Conservation (phyloP, 2,797 vertebrate genomes). For the Sebastolobus alascanus region DNA sequence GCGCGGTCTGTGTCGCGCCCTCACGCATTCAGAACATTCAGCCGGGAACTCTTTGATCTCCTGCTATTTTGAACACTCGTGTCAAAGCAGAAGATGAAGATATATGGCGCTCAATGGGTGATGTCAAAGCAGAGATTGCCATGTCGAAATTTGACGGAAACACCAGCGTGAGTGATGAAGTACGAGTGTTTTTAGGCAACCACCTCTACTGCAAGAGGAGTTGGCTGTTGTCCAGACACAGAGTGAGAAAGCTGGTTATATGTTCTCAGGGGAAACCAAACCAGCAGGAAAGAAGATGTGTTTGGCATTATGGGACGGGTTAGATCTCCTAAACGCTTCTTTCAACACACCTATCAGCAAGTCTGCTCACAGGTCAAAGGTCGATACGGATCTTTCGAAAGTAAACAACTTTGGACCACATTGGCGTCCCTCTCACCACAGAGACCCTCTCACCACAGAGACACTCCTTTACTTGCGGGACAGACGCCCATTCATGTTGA, state of each 20-base stretch:
- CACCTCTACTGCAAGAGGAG: background rate
- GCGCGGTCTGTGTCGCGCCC: slow-evolving; percentile 30
- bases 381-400: slow-evolving; percentile 46
- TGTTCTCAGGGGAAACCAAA: slow-evolving; percentile 1
- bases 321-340: slow-evolving; percentile 13
- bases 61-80: slow-evolving; percentile 67
- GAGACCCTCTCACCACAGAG: slow-evolving; percentile 13
- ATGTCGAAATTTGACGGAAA: slow-evolving; percentile 42
- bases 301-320: slow-evolving; percentile 17
- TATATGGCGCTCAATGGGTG: slow-evolving; percentile 41
- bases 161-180: slow-evolving; percentile 3
- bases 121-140: slow-evolving; percentile 44
- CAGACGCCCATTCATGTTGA: background rate
- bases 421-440: slow-evolving; percentile 13
- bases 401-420: slow-evolving; percentile 47
- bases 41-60: slow-evolving; percentile 67
- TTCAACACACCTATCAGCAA: slow-evolving; percentile 51
- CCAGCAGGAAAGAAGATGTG: slow-evolving; percentile 6
- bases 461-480: background rate
- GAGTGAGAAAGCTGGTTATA: background rate
- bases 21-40: slow-evolving; percentile 64
- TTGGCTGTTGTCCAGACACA: slow-evolving; percentile 9
- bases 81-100: slow-evolving; percentile 72
- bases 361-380: slow-evolving; percentile 63
- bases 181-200: slow-evolving; percentile 8